Base-by-base conservation (phyloP, 2,797 vertebrate species). In the Rhyacichthys aspro region DNA sequence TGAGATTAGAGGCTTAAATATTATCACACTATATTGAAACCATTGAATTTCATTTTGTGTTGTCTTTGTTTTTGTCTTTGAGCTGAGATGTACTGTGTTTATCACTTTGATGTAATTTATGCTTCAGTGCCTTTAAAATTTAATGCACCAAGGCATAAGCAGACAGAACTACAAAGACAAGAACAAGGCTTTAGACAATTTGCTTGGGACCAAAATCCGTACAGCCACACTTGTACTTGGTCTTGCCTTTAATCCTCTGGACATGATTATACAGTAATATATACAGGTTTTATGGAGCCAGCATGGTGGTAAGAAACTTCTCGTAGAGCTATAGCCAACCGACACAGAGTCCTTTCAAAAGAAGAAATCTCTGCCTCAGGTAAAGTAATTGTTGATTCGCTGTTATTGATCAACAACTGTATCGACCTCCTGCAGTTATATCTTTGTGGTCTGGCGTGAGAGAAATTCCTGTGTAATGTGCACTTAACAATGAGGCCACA, bases 321-420 rank as follows among this genome's bases (percentile, higher is more conserved):
- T 16, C 16, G 41, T 43, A 43, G 41, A 8, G 5, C 37, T 10
- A 39, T n/a, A 19, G 17, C 36, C 49, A 12, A 12, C 49, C 38
- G 49, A 53, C 36, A 52, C 12, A 9, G 10, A 5, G 17, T 16
- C 19, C 36, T 37, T 66, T 55, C 41, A 64, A 61, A 71, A 17
- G 17, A 43, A 73, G 34, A 69, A 60, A 43, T 63, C 43, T 44
- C 17, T 44, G 52, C 59, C 50, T 1, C 18, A 37, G 37, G 15
- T 55, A 44, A 68, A 43, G 46, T 65, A 11, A 54, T 65, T 28
- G 62, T 37, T 53, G 33, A 65, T 47, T 73, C 33, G 56, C 14
- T 66, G 47, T 19, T 44, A 64, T 48, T 41, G 48, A 74, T 62
- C 47, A 23, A 55, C 43, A 45, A 4, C 9, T 1, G 1, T 44